Evolutionary conservation across 2,888 invertebrate genomes (phyloP).

Genomic region (Dorcus parallelipipedus): DNA sequence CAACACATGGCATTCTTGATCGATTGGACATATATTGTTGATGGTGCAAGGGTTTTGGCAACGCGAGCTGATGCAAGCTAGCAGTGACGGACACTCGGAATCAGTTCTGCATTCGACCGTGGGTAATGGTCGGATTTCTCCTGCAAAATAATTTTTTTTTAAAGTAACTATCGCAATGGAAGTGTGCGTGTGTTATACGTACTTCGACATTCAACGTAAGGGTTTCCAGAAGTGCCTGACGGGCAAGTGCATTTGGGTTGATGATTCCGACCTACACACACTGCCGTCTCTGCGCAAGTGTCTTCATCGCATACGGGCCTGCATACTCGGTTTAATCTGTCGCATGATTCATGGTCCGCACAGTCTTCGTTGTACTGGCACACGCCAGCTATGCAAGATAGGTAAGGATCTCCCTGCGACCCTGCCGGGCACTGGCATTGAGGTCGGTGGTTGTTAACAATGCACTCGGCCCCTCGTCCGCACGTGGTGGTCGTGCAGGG

Average conservation of each 20-base stretch:
- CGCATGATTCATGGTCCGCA: constrained; percentile 79
- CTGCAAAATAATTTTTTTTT: background rate
- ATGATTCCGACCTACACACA: constrained; percentile 72
- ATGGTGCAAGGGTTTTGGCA: constrained; percentile 76
- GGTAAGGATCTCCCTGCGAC: constrained; percentile 77
- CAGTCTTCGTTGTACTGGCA: constrained; percentile 90
- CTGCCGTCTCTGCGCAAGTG: constrained; percentile 73
- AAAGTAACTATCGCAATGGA: background rate
- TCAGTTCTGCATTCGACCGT: constrained; percentile 69
- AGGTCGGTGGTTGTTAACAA: constrained; percentile 70
- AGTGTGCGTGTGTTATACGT: constrained; percentile 18
- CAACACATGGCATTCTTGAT: constrained; percentile 75
- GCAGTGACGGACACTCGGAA: constrained; percentile 69
- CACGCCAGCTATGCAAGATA: constrained; percentile 77
- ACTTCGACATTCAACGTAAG: constrained; percentile 65
- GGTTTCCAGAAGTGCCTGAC: constrained; percentile 73
- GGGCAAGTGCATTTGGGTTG: constrained; percentile 76
- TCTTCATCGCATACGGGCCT: constrained; percentile 79
- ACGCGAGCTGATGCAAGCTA: constrained; percentile 72
- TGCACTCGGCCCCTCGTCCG: constrained; percentile 76
- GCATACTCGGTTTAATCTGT: constrained; percentile 78
- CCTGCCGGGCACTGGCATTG: constrained; percentile 82
- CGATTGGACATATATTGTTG: constrained; percentile 69
- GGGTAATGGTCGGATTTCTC: constrained; percentile 23
- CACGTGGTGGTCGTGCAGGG: constrained; percentile 71